phyloP scores from a whole-genome alignment of 1,140 invertebrate species.

The Sinella curviseta region DNA sequence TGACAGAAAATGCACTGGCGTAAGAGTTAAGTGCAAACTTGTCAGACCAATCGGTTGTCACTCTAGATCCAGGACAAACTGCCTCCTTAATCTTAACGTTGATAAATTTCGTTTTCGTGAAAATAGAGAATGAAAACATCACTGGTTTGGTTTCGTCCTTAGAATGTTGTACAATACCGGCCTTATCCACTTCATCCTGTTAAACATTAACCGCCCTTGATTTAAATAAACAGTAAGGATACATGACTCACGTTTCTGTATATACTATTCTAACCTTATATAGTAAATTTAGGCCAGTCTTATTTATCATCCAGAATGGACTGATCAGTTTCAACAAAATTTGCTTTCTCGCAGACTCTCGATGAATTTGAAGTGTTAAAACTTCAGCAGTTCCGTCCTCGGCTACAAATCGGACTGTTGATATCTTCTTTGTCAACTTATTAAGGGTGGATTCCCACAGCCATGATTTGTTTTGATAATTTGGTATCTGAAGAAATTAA shows the following conservation, averaged over 20 bases:
- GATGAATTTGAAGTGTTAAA: conserved; percentile 84
- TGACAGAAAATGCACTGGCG: conserved; percentile 87
- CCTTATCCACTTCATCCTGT: conserved; percentile 60
- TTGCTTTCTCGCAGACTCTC: conserved; percentile 60
- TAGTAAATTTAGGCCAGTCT: conserved; percentile 80
- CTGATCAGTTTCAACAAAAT: conserved; percentile 79
- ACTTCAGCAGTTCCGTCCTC: conserved; percentile 74
- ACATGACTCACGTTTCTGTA: too few relatives aligned
- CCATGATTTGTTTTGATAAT: conserved; percentile 87
- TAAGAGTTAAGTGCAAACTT: conserved; percentile 96
- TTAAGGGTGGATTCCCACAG: conserved; percentile 71
- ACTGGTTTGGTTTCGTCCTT: conserved; percentile 77
- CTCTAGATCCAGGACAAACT: too few relatives aligned
- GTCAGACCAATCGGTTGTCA: conserved; percentile 85
- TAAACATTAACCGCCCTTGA: too few relatives aligned
- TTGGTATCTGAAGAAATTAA: conserved; percentile 66
- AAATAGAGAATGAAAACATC: conserved; percentile 89
- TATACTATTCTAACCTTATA: too few relatives aligned
- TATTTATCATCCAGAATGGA: conserved; percentile 99
- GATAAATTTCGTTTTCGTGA: conserved; percentile 90
- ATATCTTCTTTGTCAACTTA: conserved; percentile 66
- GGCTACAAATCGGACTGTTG: too few relatives aligned
- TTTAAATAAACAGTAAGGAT: too few relatives aligned
- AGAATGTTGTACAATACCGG: conserved; percentile 71
- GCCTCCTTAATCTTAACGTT: conserved; percentile 67